Base-by-base conservation (phyloP, 2,113 vertebrate genomes). In the Pseudopodoces humilis region DNA sequence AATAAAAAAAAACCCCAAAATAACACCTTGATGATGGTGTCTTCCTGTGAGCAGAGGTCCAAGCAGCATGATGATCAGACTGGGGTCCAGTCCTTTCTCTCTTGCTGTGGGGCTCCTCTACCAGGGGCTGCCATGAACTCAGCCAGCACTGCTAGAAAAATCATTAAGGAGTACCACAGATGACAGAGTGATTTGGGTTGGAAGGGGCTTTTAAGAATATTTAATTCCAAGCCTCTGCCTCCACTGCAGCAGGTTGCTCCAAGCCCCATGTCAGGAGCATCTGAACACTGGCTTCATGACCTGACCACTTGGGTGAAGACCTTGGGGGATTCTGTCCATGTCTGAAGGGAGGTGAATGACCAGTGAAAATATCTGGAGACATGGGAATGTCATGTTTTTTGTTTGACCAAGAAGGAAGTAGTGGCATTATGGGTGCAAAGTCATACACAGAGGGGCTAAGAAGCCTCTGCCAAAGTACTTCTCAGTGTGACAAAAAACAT, bases 41-140 rank as follows among this genome's bases (percentile, higher is more conserved):
- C 16, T 37, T 88, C 47, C 63, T 50, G 13, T 46, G 25, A 58
- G 37, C 44, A 43, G 44, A 14, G 30, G 6, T 7, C 46, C 9
- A 7, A 0, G 1, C 5, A 60, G 41, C 17, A 11, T 1, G 1
- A 16, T 20, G 11, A 27, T 76, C 53, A 35, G 28, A 11, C 21
- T 52, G 30, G 24, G 25, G 37, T 49, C 11, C 30, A 13, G 12
- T 3, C 20, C 13, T 19, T 37, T 33, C 21, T 13, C 18, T 82
- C 53, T 44, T 58, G 31, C 15, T 43, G 53, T 65, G 33, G 31
- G 31, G 15, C 7, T 70, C 11, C 21, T 28, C 30, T 21, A 2
- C 9, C 22, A 23, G 19, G 6, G 2, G 14, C 6, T 4, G 4
- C 19, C 24, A 33, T 28, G 12, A 91, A 58, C 11, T n/a, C 31